Base-by-base conservation (phyloP, 2,113 vertebrate species). In the Cololabis saira region DNA sequence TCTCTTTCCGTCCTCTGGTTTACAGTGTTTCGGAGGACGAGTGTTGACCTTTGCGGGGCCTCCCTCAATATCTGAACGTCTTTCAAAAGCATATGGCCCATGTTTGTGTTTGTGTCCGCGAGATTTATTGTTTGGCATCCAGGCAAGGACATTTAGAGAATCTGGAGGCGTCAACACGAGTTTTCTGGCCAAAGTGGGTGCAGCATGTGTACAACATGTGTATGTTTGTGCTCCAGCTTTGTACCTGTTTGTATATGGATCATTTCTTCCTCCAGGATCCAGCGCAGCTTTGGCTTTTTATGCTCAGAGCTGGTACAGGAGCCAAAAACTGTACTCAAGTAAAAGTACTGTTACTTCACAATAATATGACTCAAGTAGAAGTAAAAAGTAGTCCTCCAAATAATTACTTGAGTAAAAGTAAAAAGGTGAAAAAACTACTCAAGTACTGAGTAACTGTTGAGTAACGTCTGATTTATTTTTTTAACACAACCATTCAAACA, bases 101-200 rank as follows among this genome's bases (percentile, higher is more conserved):
- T 69, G 53, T 61, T 52, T 82, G 49, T 70, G 18, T 37, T 16
- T 43, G 15, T 66, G 50, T 68, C 17, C 41, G 48, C 56, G 15
- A 57, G 60, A 30, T 80, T 81, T 81, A 74, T 67, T 70, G 50
- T 76, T 76, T 50, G 54, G 37, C 66, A 62, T 76, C 71, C 57
- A 56, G 70, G 53, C 59, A 12, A 16, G 50, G 66, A 57, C 67
- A 69, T 72, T 80, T 77, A 50, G 18, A 55, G 63, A 76, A 58
- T 74, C 51, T 56, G 44, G 43, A 77, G 45, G 45, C 53, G 57
- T 63, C 33, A 18, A 42, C 37, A 30, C 79, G 9, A 61, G 18
- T 49, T 52, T 66, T 15, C 1, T 1, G 63, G 60, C 60, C 71
- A 56, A 59, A 15, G 33, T 55, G 16, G 50, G 15, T 42, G 49